Evolutionary conservation across 2,888 invertebrate species (phyloP), one percentile per base, ranked within the genome.

Genomic region (Rutpela maculata): DNA sequence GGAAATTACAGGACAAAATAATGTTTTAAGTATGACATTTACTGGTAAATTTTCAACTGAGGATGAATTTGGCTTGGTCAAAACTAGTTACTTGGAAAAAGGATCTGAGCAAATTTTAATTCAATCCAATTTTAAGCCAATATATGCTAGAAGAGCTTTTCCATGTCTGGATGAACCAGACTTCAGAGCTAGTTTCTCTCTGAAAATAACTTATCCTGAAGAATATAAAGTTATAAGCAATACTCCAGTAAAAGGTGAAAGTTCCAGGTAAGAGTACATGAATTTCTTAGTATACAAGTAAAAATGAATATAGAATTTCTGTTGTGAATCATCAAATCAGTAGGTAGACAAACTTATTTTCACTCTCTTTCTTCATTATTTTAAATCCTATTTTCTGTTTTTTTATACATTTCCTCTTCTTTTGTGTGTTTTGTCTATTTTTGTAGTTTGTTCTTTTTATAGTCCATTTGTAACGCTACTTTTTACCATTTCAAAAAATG

Each of bases 91-190:
- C 17, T 6, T 22, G 31, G 43, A 71, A 18, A 6, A 50, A 15
- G 60, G 50, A 17, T 11, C 15, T 12, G 9, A 43, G 7, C 22
- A 60, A 5, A 9, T 43, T 10, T 35, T 60, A 43, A 43, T 60
- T 3, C 43, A 43, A 5, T 71, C 70, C 4, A n/a, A 60, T 43
- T 62, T 71, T 71, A 43, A 60, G 26, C 70, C 70, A 0, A 62
- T 26, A 19, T 62, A 26, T 17, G 70, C 70, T 0, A 38, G 70
- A 22, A 60, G 62, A 35, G 70, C 62, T 0, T 71, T 71, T 17
- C 70, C 70, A n/a, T 71, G 70, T 11, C 15, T 71, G 12, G 70
- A 71, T 43, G 70, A 71, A 71, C 70, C 70, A 0, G 17, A 38
- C 22, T n/a, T 71, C 0, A 71, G 15, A 18, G 43, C 70, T 15